phyloP scores from a whole-genome alignment of 2,888 invertebrate species.

The Fragum sueziense region DNA sequence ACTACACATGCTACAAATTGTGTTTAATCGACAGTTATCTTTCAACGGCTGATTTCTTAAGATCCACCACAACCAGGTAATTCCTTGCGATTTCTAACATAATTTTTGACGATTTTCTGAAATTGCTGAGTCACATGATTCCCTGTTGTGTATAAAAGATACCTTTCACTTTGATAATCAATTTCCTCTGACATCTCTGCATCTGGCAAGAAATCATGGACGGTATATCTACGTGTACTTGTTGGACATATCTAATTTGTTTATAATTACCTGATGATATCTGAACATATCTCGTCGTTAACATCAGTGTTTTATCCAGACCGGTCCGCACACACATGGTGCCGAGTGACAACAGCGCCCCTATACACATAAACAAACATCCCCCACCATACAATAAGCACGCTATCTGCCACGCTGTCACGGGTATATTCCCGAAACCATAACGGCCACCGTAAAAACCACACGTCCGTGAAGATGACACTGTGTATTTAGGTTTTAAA shows the following conservation, averaged over 20 bases:
- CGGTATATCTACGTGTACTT: too few relatives aligned
- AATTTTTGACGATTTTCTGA: too few relatives aligned
- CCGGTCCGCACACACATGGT: constrained; percentile 71
- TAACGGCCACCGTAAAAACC: constrained; percentile 76
- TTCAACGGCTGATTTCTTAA: too few relatives aligned
- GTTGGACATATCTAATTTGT: constrained; percentile 19
- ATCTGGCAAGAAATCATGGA: too few relatives aligned
- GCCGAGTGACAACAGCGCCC: constrained; percentile 74
- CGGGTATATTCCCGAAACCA: constrained; percentile 73
- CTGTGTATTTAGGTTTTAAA: constrained; percentile 43
- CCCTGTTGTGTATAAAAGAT: too few relatives aligned
- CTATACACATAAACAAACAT: constrained; percentile 76
- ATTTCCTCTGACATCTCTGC: too few relatives aligned
- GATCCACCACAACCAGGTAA: too few relatives aligned
- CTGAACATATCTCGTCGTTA: constrained; percentile 76
- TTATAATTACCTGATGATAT: constrained; percentile 71
- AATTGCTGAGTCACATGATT: too few relatives aligned
- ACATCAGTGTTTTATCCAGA: constrained; percentile 70
- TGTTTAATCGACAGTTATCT: too few relatives aligned
- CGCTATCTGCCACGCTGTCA: constrained; percentile 78
- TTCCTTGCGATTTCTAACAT: too few relatives aligned
- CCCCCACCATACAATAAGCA: constrained; percentile 80
- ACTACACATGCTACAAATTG: too few relatives aligned
- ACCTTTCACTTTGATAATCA: too few relatives aligned
- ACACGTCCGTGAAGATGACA: constrained; percentile 55